Percentiles rank a stretch among this genome's conserved stretches.
These are phyloP conservation scores for Aphelenchoides fujianensis DNA, from an alignment of 1,140 invertebrate genomes.

Conservation along the genomic window DNA sequence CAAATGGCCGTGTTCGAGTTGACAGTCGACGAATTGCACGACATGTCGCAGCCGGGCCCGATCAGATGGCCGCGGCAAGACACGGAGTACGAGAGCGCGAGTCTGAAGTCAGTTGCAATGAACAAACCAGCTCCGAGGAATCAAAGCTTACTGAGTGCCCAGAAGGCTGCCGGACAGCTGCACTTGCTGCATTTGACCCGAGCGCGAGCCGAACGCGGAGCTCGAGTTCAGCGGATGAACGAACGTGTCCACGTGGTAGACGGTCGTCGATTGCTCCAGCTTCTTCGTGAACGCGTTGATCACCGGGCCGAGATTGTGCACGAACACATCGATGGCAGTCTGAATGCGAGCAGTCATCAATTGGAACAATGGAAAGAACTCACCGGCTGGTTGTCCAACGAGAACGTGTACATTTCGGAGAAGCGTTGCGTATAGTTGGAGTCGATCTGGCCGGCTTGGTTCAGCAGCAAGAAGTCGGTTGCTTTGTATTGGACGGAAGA, in stretches of 20 bases:
- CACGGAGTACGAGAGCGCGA: constrained; percentile 47
- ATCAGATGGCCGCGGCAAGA: constrained; percentile 43
- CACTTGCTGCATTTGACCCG: constrained; percentile 34
- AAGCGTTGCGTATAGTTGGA: constrained; percentile 27
- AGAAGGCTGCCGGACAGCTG: constrained; percentile 38
- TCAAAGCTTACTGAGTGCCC: constrained; percentile 42
- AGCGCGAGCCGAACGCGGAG: neutral
- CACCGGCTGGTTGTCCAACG: constrained; percentile 46
- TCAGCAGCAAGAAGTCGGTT: constrained; percentile 50
- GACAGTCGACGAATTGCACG: constrained; percentile 48
- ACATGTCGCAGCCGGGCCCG: constrained; percentile 47
- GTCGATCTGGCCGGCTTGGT: constrained; percentile 35
- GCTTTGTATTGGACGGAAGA: constrained; percentile 39
- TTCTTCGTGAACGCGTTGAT: constrained; percentile 32
- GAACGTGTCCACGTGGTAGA: constrained; percentile 53
- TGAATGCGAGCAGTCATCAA: constrained; percentile 23
- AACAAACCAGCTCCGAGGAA: neutral
- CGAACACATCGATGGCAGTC: constrained; percentile 53
- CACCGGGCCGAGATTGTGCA: constrained; percentile 52
- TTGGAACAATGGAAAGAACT: constrained; percentile 26
- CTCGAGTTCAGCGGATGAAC: constrained; percentile 38
- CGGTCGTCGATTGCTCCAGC: constrained; percentile 52
- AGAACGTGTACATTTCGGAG: constrained; percentile 38
- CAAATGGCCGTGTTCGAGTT: constrained; percentile 48
- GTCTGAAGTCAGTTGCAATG: too few relatives aligned